Base-by-base conservation (phyloP, 2,888 invertebrate species). In the Sturmia bella region DNA sequence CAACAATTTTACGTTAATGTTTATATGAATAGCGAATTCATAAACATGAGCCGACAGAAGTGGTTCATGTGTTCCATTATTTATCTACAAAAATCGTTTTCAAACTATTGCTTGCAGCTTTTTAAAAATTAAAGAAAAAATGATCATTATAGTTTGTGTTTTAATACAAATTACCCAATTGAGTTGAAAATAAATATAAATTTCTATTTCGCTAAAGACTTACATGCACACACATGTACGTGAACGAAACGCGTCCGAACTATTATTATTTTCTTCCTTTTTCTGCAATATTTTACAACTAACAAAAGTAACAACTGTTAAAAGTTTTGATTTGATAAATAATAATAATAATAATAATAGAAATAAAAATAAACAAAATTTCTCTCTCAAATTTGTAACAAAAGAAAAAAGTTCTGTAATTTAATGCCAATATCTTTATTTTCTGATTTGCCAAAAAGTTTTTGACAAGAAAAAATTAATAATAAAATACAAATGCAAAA, bases 361-460 rank as follows among this genome's bases (percentile, higher is more conserved):
- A 68, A 57, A 37, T 50, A 11, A 54, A 59, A 37, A 13, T 54
- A 19, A 37, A 61, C 50, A 66, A 69, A 68, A 32, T 52, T 76
- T 11, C 69, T 61, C 41, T 50, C 43, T 27, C 37, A 66, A 72
- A 73, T 77, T 77, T 64, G 57, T 66, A 66, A 27, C 57, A 69
- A 76, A 72, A 56, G 66, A 76, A 72, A 76, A 59, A 80, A 81
- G 73, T 66, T 76, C 76, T 81, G 39, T 73, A 73, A 76, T 81
- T 68, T 68, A 56, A 76, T 76, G 56, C 72, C 80, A 81, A 76
- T 76, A 76, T 56, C 69, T 64, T 63, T 32, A 1, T 41, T 19
- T 7, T 48, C 39, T 63, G 66, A 39, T 74, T 54, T 54, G 45
- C 59, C 68, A 69, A 61, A 76, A 76, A 69, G 17, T 76, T 76